Conservation (phyloP, 2,797 vertebrate species). For the Dendrocincla tyrannina region DNA sequence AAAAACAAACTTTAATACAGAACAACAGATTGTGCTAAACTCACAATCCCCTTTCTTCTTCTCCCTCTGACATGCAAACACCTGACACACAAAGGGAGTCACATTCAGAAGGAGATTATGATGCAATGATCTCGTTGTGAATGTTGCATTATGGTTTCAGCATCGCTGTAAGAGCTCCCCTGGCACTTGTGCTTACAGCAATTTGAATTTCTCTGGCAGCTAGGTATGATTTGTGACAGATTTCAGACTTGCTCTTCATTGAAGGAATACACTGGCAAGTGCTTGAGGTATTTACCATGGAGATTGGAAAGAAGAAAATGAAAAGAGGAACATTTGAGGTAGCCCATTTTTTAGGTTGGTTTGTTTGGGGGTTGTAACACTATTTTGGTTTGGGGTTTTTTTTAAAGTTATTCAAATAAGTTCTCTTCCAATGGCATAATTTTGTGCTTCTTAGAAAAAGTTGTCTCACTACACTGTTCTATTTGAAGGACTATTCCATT, state of each 20-base stretch:
- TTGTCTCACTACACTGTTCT: not conserved
- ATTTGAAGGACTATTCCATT: not conserved
- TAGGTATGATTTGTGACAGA: constrained; percentile 77
- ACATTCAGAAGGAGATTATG: constrained; percentile 74
- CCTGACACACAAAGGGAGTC: constrained; percentile 66
- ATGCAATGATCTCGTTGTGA: constrained; percentile 75
- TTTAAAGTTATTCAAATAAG: not conserved
- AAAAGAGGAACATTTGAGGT: constrained; percentile 4
- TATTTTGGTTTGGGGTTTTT: not conserved
- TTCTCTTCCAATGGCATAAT: not conserved
- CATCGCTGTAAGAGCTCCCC: constrained; percentile 71
- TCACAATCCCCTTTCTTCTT: constrained; percentile 18
- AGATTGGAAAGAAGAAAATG: constrained; percentile 40
- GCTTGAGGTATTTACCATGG: constrained; percentile 58
- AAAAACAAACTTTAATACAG: not conserved
- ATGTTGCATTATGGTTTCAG: constrained; percentile 71
- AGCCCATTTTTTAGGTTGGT: not conserved
- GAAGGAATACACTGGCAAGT: constrained; percentile 62
- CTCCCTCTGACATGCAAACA: constrained; percentile 58
- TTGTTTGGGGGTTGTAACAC: not conserved
- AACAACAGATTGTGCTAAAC: constrained; percentile 53
- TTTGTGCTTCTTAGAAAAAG: not conserved
- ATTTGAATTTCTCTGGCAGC: constrained; percentile 75
- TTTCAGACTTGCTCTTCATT: constrained; percentile 71
- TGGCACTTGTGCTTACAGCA: constrained; percentile 73